Base-by-base conservation (phyloP, 1,140 invertebrate species). In the Lasioglossum baleicum region DNA sequence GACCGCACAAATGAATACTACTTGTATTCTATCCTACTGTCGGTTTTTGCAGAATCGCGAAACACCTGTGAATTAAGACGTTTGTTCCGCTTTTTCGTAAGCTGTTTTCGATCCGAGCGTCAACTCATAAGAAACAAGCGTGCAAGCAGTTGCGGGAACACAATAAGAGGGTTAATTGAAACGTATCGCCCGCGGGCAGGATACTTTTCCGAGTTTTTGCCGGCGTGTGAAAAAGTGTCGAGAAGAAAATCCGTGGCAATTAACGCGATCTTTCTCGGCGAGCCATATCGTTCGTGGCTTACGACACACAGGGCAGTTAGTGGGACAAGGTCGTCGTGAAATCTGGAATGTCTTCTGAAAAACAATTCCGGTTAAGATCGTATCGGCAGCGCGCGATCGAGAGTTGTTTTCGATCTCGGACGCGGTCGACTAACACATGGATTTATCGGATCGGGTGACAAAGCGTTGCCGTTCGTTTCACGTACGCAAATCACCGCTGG, bases 271-370 rank as follows among this genome's bases (percentile, higher is more conserved):
- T n/a, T 53, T 40, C 42, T 56, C 51, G 26, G 26, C 13, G 58
- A 7, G 22, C 58, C 35, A 63, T 74, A 74, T 75, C 79, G 31
- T 60, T 31, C 44, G 26, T 2, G 0, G 58, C 56, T 74, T 80
- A 60, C 72, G 48, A 80, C 70, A 65, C 51, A 48, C 44, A 48
- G 10, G 35, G n/a, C 64, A 15, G 42, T 81, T 81, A 73, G n/a
- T 66, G 74, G 69, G 74, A 75, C 79, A 81, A 83, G 82, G 82
- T 83, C 79, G 56, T n/a, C 65, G 80, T 48, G 68, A 68, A 73
- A 77, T 65, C 80, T 77, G 53, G 53, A 75, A 73, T 83, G 67
- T 70, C 77, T 65, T 51, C 58, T 83, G 70, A 81, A 81, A 83
- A 83, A 80, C 81, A 51, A 73, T 73, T 74, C 66, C 77, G 64